Percentiles rank a stretch among this genome's conserved stretches.
Evolutionary conservation across 2,888 invertebrate genomes (phyloP).

Genomic region (Meandrusa payeni): DNA sequence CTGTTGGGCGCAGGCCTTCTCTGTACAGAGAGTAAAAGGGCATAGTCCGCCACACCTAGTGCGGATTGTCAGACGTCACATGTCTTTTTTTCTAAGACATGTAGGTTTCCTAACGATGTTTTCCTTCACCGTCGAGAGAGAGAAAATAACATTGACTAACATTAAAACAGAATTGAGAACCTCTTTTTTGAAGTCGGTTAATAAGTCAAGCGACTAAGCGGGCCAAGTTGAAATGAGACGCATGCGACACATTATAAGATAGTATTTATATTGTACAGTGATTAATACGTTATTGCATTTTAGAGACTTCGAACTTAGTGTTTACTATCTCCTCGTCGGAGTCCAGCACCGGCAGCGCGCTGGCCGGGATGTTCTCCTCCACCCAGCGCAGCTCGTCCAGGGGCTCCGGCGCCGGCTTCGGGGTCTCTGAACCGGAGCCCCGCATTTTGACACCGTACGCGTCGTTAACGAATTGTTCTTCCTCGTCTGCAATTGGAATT

Average conservation of each 20-base stretch:
- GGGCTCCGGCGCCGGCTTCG: conserved; percentile 29
- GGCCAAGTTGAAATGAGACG: no score
- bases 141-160: no score
- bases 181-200: no score
- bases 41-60: no score
- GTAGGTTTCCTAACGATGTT: no score
- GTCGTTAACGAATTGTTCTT: conserved; percentile 92
- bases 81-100: no score
- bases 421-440: conserved; percentile 54
- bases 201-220: no score
- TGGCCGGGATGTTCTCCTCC: conserved; percentile 94
- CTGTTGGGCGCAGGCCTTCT: no score
- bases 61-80: no score
- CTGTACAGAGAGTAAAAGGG: no score
- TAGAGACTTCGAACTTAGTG: conserved; percentile 92
- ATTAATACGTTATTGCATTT: conserved; percentile 85
- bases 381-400: conserved; percentile 87
- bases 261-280: conserved; percentile 1
- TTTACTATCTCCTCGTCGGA: conserved; percentile 92
- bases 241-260: neutral
- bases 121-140: no score
- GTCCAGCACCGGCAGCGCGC: conserved; percentile 84
- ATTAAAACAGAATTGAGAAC: no score
- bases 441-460: conserved; percentile 92
- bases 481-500: conserved; percentile 77